Evolutionary conservation across 2,113 vertebrate species (phyloP), one percentile per base, ranked within the genome.

Genomic region (Orientallactaga bullata): DNA sequence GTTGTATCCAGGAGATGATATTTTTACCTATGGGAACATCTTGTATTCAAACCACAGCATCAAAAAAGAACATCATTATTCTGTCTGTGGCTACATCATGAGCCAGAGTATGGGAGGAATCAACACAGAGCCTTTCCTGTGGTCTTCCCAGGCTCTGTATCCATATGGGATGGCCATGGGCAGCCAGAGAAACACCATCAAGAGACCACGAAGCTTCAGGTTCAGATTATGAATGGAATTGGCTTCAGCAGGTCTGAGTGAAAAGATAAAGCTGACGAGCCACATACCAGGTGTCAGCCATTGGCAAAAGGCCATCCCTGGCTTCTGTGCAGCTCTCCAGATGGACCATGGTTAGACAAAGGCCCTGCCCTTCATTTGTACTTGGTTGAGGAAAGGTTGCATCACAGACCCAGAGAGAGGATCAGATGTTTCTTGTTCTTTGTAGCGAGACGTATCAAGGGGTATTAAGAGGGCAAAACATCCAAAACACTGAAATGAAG

Each of bases 281-380:
- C 37, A 28, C 66, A 30, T 61, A 93, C 51, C 85, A 93, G 90
- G 94, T 94, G 94, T 88, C 1, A 13, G 60, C 47, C 21, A 4
- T 73, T 95, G 92, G 92, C 82, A 55, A 35, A 95, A 92, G 82
- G 71, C 88, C 90, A 32, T 30, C 23, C 80, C 68, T 51, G 32
- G 81, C 28, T 88, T 90, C 76, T 32, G 81, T 85, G 42, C 16
- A 3, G 1, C 68, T 42, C 71, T 94, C 90, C 92, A 94, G 90
- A 92, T 89, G 94, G 93, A 55, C 35, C 74, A 58, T 37, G 71
- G 21, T 37, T 81, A 88, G 79, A 69, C 60, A 35, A 63, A 63
- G 88, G 60, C 28, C 17, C 51, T 61, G 84, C 78, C 95, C 72
- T 95, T 94, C 83, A 61, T 95, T 73, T 83, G 23, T 55, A 24